These are phyloP conservation scores for Orcinus orca DNA, from an alignment of 2,113 vertebrate species.

Conservation along the genomic window DNA sequence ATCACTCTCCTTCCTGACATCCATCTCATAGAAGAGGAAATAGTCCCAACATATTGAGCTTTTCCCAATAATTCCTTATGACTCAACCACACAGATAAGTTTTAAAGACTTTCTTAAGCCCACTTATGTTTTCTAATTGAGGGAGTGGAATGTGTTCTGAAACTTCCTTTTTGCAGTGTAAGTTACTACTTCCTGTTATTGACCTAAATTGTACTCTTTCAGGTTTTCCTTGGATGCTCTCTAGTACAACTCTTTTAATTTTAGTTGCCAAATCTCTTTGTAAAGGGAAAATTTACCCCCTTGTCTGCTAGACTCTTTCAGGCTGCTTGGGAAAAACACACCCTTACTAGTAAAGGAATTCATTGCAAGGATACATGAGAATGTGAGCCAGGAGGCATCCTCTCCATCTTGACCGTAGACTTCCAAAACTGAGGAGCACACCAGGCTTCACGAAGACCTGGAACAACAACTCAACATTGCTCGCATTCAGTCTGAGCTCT, in stretches of 20 bases:
- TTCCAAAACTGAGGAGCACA: background rate
- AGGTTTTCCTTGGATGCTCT: background rate
- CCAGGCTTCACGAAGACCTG: background rate
- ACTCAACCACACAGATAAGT: background rate
- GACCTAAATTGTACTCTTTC: background rate
- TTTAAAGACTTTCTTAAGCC: conserved; percentile 10
- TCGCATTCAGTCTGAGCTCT: background rate
- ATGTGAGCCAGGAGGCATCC: background rate
- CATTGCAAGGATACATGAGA: background rate
- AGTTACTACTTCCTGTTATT: background rate
- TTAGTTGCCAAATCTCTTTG: background rate
- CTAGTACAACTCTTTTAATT: background rate
- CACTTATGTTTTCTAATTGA: background rate
- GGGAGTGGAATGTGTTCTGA: background rate
- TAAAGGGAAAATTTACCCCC: background rate
- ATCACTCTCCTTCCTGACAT: background rate
- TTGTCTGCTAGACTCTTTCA: background rate
- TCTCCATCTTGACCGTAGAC: background rate
- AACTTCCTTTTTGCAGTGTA: background rate
- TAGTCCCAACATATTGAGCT: background rate
- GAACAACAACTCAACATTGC: background rate
- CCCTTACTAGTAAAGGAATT: background rate
- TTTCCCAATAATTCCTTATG: background rate
- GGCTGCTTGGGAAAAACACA: conserved; percentile 7
- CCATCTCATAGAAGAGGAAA: background rate